Evolutionary conservation across 2,113 vertebrate species (phyloP), one percentile per base, ranked within the genome.

Genomic region (Xyliphius kryptos): DNA sequence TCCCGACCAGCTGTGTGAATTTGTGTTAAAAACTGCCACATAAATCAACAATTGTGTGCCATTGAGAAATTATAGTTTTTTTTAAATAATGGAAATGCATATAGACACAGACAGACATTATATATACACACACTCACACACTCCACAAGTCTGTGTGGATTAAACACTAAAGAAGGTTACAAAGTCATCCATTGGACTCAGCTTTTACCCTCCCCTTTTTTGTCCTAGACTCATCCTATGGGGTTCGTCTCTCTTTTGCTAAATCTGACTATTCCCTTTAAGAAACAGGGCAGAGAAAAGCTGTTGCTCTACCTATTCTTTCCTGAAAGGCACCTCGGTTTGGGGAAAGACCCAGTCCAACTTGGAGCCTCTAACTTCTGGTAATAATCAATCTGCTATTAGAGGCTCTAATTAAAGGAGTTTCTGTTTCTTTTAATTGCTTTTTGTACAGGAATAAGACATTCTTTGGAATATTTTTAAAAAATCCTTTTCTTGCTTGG

Each of bases 141-240:
- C 5, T 53, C 62, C n/a, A n/a, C n/a, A n/a, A n/a, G n/a, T n/a
- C n/a, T n/a, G n/a, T 20, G 37, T 74, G 80, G 82, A 86, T 88
- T 87, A 87, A 82, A 78, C 64, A 76, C 77, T 87, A 83, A 87
- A 79, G 75, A 76, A 52, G 74, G 70, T 76, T 81, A 72, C 83
- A 77, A 80, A 86, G 81, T 81, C 79, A 81, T 62, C 78, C 76
- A 81, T 74, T 58, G 59, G 49, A 67, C 68, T 77, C 71, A 56
- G 65, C 70, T 63, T 65, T 76, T 63, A 58, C 56, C 68, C 66
- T 56, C 69, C 61, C 63, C 69, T 66, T 71, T 66, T 70, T 63
- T 69, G 60, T 57, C 56, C 56, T 67, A 58, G 68, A 66, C 67
- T 68, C 68, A 56, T 68, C 71, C 46, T 51, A 43, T 72, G 37